Percentiles rank a stretch among this genome's conserved stretches.
phyloP scores from a whole-genome alignment of 2,113 vertebrate genomes.

The Periophthalmodon schlosseri region DNA sequence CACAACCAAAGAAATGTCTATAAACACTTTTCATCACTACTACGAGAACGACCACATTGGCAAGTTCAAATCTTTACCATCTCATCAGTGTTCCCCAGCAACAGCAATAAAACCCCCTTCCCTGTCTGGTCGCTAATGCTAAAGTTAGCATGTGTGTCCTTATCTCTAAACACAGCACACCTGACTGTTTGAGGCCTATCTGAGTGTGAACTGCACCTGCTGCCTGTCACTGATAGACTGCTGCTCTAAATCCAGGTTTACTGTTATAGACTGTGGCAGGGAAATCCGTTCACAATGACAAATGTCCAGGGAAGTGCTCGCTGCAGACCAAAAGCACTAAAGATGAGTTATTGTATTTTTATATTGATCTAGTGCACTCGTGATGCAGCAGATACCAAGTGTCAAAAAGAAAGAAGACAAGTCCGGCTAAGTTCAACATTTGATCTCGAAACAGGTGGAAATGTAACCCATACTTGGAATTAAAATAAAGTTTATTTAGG shows the following conservation, averaged over 20 bases:
- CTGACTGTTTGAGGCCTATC: not conserved
- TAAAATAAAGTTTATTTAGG: no score
- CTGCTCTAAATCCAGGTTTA: not conserved
- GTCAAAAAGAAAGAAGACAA: not conserved
- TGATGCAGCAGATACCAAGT: not conserved
- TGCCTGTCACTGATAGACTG: slow-evolving; percentile 7
- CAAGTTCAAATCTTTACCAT: not conserved
- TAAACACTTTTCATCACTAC: not conserved
- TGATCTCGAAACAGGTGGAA: not conserved
- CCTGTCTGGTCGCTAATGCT: not conserved
- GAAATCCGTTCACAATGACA: not conserved
- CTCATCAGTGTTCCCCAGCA: slow-evolving; percentile 5
- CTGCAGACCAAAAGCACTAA: not conserved
- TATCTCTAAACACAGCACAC: slow-evolving; percentile 2
- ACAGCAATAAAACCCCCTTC: slow-evolving; percentile 2
- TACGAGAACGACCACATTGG: not conserved
- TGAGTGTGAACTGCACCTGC: not conserved
- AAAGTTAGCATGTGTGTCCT: slow-evolving; percentile 1
- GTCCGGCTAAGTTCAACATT: not conserved
- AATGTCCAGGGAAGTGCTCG: not conserved
- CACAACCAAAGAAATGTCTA: not conserved
- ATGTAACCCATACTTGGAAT: not conserved
- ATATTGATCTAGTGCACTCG: not conserved
- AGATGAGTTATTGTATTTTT: slow-evolving; percentile 7
- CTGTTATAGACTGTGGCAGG: not conserved